These are phyloP conservation scores for Astropecten irregularis DNA, from an alignment of 53 echinoderm and acorn worm genomes.

Conservation along the genomic window DNA sequence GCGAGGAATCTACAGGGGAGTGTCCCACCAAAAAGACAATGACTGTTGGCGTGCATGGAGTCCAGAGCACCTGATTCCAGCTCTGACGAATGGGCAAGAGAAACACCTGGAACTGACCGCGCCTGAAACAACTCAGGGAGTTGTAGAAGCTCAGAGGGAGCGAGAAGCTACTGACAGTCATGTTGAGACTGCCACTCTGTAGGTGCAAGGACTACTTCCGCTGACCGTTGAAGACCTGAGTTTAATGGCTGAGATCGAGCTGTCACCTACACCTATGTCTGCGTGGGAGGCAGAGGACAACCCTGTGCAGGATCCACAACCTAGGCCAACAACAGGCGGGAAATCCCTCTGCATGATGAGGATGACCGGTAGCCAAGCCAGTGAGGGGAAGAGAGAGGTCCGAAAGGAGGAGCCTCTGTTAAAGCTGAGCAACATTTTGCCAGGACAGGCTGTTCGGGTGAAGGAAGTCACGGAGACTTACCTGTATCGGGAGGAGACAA, in stretches of 20 bases:
- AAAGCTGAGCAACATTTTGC: neutral
- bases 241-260: neutral
- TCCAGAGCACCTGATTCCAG: too few relatives aligned
- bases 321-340: neutral
- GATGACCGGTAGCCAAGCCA: neutral
- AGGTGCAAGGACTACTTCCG: neutral
- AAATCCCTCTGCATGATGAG: neutral
- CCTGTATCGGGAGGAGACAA: neutral
- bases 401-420: neutral
- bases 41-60: too few relatives aligned
- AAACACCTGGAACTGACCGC: neutral
- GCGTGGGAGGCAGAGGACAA: neutral
- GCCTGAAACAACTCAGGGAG: neutral
- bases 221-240: too few relatives aligned
- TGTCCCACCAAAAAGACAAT: neutral
- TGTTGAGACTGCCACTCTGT: neutral
- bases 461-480: neutral
- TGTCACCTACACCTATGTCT: neutral
- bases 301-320: neutral
- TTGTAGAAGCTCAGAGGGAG: neutral
- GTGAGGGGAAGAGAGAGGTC: too few relatives aligned
- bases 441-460: neutral
- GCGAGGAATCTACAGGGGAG: neutral
- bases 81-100: neutral
- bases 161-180: neutral